phyloP scores from a whole-genome alignment of 2,888 invertebrate species.

The Nephrotoma appendiculata region DNA sequence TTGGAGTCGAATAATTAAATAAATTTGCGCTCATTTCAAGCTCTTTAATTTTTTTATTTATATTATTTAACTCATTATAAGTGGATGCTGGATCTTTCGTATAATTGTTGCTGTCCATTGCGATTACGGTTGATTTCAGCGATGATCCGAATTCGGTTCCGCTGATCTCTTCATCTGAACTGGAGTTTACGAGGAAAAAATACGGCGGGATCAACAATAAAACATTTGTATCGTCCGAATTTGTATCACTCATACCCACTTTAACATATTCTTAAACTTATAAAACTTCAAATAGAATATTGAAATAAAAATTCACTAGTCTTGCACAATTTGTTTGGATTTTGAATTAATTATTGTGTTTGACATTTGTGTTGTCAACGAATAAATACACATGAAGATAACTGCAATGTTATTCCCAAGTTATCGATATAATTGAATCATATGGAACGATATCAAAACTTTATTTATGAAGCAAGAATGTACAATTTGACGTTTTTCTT shows the following conservation, averaged over 20 bases:
- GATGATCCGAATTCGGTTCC: constrained; percentile 5
- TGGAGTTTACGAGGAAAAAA: constrained; percentile 46
- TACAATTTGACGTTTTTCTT: neutral
- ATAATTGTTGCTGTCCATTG: neutral
- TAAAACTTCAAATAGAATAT: neutral
- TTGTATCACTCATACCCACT: constrained; percentile 41
- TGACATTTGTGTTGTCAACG: neutral
- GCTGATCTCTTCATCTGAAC: constrained; percentile 10
- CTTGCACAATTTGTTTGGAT: neutral
- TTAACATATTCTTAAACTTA: neutral
- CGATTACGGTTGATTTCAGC: neutral
- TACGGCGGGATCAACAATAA: constrained; percentile 65
- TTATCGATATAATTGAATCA: neutral
- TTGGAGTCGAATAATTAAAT: constrained; percentile 24
- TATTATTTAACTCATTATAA: neutral
- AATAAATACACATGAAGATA: neutral
- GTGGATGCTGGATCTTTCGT: neutral
- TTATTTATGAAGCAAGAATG: neutral
- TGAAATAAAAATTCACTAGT: neutral
- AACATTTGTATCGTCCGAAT: constrained; percentile 68
- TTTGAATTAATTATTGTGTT: neutral
- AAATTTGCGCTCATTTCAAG: neutral
- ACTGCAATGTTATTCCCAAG: neutral
- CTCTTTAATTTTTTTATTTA: neutral
- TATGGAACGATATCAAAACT: neutral